Conservation (phyloP, 2,797 vertebrate genomes). For the Scyliorhinus canicula region DNA sequence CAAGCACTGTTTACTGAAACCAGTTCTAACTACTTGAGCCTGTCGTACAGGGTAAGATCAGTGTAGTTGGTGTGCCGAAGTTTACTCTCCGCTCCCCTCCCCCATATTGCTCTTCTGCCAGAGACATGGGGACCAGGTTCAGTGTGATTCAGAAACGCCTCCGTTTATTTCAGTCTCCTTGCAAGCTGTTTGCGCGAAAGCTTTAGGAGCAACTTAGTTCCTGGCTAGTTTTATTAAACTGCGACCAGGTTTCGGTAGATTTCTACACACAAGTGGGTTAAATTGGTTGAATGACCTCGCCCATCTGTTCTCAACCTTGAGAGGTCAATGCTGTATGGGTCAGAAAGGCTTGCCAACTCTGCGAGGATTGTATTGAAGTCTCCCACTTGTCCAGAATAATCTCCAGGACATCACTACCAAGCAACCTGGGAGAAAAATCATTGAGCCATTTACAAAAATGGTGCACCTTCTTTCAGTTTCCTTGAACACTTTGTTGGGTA, state of each 20-base stretch:
- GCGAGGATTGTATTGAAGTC: background rate
- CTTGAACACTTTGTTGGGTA: background rate
- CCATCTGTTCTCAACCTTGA: background rate
- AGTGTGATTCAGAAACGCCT: background rate
- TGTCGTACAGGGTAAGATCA: conserved; percentile 39
- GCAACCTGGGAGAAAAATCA: background rate
- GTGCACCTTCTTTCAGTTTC: background rate
- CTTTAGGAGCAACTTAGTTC: background rate
- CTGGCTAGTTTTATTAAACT: background rate
- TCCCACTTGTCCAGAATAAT: background rate
- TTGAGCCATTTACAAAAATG: background rate
- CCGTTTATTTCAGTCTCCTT: background rate
- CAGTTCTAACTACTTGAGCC: conserved; percentile 40
- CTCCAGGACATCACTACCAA: background rate
- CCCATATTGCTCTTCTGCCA: background rate
- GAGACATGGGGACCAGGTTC: background rate
- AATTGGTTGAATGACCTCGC: background rate
- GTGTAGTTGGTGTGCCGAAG: background rate
- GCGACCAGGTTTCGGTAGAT: background rate
- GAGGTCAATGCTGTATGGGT: background rate
- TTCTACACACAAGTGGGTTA: background rate
- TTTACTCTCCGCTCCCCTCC: background rate
- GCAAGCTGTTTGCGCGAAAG: background rate
- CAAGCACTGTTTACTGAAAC: conserved; percentile 36
- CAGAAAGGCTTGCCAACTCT: too few species aligned